Percentiles rank a stretch among this genome's conserved stretches.
Evolutionary conservation across 2,113 vertebrate species (phyloP).

Genomic region (Plestiodon gilberti): DNA sequence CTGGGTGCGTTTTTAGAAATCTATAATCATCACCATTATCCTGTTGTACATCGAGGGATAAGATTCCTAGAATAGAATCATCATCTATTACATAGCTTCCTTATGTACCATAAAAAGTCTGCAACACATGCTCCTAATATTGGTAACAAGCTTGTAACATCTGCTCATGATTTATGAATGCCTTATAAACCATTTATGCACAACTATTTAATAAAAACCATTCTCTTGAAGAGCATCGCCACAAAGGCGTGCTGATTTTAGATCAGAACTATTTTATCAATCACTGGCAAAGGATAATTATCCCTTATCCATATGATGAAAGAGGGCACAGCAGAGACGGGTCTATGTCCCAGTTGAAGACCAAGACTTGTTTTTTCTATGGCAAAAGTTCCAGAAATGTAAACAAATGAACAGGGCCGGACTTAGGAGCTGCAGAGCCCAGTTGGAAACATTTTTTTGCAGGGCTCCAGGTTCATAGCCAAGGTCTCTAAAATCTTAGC

Average conservation of each 20-base stretch:
- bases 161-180: not conserved
- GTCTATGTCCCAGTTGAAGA: not conserved
- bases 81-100: not conserved
- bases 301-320: not conserved
- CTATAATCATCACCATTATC: not conserved
- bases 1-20: not conserved
- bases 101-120: not conserved
- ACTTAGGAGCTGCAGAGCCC: too few species aligned
- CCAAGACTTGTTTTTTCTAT: too few species aligned
- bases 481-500: too few species aligned
- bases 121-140: not conserved
- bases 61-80: not conserved
- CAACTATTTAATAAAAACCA: not conserved
- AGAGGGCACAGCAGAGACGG: not conserved
- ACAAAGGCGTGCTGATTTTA: not conserved
- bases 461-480: too few species aligned
- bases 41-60: not conserved
- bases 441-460: too few species aligned
- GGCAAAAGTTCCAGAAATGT: too few species aligned
- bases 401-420: too few species aligned
- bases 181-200: not conserved
- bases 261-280: too few species aligned
- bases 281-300: not conserved
- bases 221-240: not conserved
- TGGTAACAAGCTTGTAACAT: not conserved